Evolutionary conservation across 2,113 vertebrate genomes (phyloP).

Genomic region (Ia io): DNA sequence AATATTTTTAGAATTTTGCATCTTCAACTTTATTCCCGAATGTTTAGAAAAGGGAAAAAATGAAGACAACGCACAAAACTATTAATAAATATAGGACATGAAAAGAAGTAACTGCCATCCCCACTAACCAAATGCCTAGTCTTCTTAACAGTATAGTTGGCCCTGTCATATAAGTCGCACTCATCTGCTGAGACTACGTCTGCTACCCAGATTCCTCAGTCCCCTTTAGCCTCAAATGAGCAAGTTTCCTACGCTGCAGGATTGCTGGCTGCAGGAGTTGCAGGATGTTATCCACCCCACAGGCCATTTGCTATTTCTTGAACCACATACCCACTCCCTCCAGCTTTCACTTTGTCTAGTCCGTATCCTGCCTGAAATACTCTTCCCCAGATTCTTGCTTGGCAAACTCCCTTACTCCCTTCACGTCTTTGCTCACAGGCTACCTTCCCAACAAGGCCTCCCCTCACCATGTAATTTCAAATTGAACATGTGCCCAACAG

Average conservation of each 20-base stretch:
- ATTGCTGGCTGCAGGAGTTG: not conserved
- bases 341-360: not conserved
- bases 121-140: fast-evolving
- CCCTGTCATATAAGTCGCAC: not conserved
- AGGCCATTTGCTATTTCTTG: not conserved
- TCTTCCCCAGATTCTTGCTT: not conserved
- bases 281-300: not conserved
- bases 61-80: not conserved
- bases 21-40: not conserved
- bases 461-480: not conserved
- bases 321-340: not conserved
- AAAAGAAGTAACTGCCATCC: not conserved
- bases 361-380: not conserved
- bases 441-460: not conserved
- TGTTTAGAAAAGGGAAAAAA: not conserved
- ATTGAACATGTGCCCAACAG: not conserved
- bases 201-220: no score
- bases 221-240: not conserved
- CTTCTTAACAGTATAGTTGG: not conserved
- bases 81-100: not conserved
- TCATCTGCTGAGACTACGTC: not conserved
- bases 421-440: not conserved
- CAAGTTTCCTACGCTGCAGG: not conserved
- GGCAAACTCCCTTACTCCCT: not conserved
- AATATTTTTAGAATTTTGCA: not conserved